A percentile compares a stretch with the other conserved stretches of the same genome.
Evolutionary conservation across 2,888 invertebrate species (phyloP).

Genomic region (Allygus modestus): DNA sequence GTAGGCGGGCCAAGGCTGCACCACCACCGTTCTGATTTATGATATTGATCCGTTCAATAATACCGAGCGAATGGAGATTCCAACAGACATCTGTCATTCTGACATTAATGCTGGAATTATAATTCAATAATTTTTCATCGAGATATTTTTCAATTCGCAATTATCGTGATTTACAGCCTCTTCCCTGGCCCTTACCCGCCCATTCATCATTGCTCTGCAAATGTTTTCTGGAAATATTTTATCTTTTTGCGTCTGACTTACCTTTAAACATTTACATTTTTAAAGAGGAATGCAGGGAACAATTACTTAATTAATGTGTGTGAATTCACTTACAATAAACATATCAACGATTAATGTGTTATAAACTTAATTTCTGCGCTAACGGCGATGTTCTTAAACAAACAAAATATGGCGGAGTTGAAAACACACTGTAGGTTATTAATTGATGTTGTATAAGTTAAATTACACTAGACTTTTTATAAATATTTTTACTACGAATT

Average conservation of each 20-base stretch:
- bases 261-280: too few species aligned
- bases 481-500: too few species aligned
- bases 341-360: too few species aligned
- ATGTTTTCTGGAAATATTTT: background rate
- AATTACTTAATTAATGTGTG: too few species aligned
- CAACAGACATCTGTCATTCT: constrained; percentile 38
- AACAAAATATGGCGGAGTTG: too few species aligned
- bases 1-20: constrained; percentile 16
- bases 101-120: constrained; percentile 38
- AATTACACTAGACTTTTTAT: too few species aligned
- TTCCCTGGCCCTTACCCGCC: background rate
- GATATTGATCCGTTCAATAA: constrained; percentile 30
- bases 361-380: too few species aligned
- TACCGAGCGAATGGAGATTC: constrained; percentile 31
- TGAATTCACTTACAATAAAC: too few species aligned
- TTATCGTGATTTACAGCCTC: constrained; percentile 24
- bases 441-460: too few species aligned
- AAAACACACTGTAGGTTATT: too few species aligned
- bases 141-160: constrained; percentile 45
- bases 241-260: background rate
- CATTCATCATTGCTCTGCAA: background rate
- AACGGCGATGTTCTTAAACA: too few species aligned
- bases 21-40: constrained; percentile 12
- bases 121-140: constrained; percentile 45
- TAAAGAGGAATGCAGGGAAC: too few species aligned